Base-by-base conservation (phyloP, 2,888 invertebrate genomes). In the Piscicola geometra region DNA sequence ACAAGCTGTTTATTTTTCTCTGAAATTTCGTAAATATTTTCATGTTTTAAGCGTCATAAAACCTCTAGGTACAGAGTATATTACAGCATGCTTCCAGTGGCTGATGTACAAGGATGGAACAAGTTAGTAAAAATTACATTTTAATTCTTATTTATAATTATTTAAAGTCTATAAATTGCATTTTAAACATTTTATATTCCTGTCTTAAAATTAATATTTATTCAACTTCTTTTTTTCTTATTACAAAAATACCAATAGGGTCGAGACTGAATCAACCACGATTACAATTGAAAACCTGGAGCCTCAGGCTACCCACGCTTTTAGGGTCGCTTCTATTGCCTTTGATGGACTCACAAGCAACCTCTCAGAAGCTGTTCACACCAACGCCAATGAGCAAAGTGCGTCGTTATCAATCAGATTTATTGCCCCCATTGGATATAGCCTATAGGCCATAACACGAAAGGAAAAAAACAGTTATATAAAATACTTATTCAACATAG, bases 331-430 rank as follows among this genome's bases (percentile, higher is more conserved):
- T 75, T 82, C 84, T 18, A 81, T 81, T 75, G 82, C 82, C n/a
- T 79, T 81, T 3, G 82, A 82, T 76, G 82, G 82, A 30, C 79
- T 83, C 71, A 83, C 80, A 79, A 84, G 85, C 68, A 84, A 85
- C 78, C 77, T 82, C 32, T 83, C 84, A 0, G 82, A 83, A 41
- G 74, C 77, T 32, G 77, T 78, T 30, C 56, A 77, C 76, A 78
- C 77, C 3, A 76, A 70, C 75, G 64, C 47, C 30, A 32, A 50
- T 3, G 64, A 76, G 30, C 50, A 70, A 47, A 47, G 75, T 76
- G 25, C 5, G 35, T 3, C 41, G 21, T 33, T 35, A 35, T 3
- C n/a, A n/a, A n/a, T n/a, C n/a, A n/a, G n/a, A n/a, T n/a, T n/a
- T n/a, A n/a, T n/a, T n/a, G n/a, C n/a, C n/a, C n/a, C n/a, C n/a